A percentile compares a stretch with the other conserved stretches of the same genome.
Evolutionary conservation across 1,140 invertebrate genomes (phyloP).

Genomic region (Mesaphorura yosii): DNA sequence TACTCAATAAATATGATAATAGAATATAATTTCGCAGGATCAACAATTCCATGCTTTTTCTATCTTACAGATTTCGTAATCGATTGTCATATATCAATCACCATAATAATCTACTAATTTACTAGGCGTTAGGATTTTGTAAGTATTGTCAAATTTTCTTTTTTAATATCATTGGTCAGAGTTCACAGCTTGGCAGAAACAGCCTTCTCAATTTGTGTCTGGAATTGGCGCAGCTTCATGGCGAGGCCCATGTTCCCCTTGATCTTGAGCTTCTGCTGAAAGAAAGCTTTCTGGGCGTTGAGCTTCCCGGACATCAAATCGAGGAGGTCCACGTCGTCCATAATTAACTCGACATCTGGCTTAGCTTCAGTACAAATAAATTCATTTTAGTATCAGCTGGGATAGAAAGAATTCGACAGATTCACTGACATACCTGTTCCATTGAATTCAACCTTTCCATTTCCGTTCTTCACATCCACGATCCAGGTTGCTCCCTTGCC

Average conservation of each 20-base stretch:
- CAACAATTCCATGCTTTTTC: no score
- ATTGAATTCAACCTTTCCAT: slow-evolving; percentile 67
- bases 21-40: no score
- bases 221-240: slow-evolving; percentile 82
- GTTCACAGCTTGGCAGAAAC: slow-evolving; percentile 56
- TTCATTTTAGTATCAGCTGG: not conserved
- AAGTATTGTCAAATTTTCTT: not conserved
- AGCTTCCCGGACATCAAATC: slow-evolving; percentile 79
- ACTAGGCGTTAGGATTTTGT: no score
- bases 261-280: slow-evolving; percentile 91
- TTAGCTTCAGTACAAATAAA: slow-evolving; percentile 49
- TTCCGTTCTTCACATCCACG: slow-evolving; percentile 77
- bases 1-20: no score
- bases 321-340: slow-evolving; percentile 71
- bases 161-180: not conserved
- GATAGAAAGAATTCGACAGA: not conserved
- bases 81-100: no score
- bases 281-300: slow-evolving; percentile 92
- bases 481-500: slow-evolving; percentile 74
- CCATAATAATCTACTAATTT: no score
- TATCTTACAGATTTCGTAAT: no score
- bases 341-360: slow-evolving; percentile 80
- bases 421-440: slow-evolving; percentile 47
- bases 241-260: slow-evolving; percentile 92
- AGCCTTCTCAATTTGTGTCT: slow-evolving; percentile 61